Evolutionary conservation across 1,140 invertebrate species (phyloP).

Genomic region (Sitodiplosis mosellana): DNA sequence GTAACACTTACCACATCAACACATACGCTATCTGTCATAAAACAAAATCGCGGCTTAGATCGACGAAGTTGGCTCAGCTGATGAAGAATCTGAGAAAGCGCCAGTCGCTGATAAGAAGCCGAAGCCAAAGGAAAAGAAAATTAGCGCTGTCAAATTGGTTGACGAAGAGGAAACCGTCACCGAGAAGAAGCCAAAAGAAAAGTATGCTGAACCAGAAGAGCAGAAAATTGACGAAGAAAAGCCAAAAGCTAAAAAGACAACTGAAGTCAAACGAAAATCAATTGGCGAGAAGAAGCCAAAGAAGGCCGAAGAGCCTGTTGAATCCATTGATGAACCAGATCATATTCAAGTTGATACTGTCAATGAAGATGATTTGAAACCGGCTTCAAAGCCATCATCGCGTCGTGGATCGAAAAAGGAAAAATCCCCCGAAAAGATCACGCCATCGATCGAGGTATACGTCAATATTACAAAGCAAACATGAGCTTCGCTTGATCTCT

Average conservation of each 20-base stretch:
- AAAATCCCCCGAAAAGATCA: no score
- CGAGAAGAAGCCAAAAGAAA: conserved; percentile 18
- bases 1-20: no score
- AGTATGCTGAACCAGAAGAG: conserved; percentile 14
- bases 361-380: no score
- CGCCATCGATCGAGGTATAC: no score
- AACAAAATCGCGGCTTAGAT: no score
- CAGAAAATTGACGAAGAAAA: conserved; percentile 10
- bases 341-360: no score
- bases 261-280: conserved; percentile 4
- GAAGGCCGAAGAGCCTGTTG: conserved; percentile 3
- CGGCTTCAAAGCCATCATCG: no score
- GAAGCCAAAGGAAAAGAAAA: conserved; percentile 21
- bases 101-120: conserved; percentile 20
- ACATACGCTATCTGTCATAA: no score
- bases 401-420: no score
- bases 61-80: background rate
- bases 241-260: conserved; percentile 21
- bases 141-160: conserved; percentile 16
- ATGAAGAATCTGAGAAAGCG: conserved; percentile 18
- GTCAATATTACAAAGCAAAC: no score
- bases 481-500: no score
- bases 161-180: conserved; percentile 16
- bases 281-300: conserved; percentile 4
- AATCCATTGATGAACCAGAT: no score